Evolutionary conservation across 2,113 vertebrate genomes (phyloP).

Genomic region (Hoplias malabaricus): DNA sequence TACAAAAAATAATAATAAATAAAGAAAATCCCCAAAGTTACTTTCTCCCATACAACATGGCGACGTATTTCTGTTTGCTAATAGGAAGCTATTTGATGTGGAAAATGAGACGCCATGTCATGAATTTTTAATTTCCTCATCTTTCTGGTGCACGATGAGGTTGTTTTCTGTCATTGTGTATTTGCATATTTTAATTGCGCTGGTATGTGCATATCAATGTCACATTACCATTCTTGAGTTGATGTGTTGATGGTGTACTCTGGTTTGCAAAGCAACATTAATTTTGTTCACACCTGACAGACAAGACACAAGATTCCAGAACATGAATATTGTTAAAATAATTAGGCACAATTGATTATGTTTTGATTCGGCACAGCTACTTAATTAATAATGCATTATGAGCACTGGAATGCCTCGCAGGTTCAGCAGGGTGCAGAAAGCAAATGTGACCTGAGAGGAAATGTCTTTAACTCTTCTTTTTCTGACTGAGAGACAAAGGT

Average conservation of each 20-base stretch:
- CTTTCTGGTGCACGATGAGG: background rate
- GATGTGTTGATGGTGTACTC: background rate
- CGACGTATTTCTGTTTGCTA: conserved; percentile 5
- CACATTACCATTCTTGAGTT: conserved; percentile 23
- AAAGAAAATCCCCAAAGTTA: background rate
- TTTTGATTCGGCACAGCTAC: background rate
- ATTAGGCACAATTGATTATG: conserved; percentile 21
- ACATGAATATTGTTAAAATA: conserved; percentile 20
- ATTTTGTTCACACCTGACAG: conserved; percentile 24
- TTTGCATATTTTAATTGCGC: conserved; percentile 40
- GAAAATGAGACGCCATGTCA: conserved; percentile 19
- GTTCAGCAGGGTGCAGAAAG: background rate
- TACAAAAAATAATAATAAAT: background rate
- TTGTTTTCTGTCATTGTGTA: conserved; percentile 16
- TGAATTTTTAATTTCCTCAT: conserved; percentile 32
- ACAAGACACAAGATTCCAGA: conserved; percentile 14
- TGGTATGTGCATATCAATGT: conserved; percentile 30
- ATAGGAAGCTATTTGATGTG: conserved; percentile 26
- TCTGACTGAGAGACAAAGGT: background rate
- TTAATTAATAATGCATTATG: background rate
- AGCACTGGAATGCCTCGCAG: background rate
- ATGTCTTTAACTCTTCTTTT: background rate
- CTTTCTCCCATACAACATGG: conserved; percentile 7
- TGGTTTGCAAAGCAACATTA: background rate
- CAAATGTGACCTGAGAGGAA: background rate